phyloP scores from a whole-genome alignment of 2,797 vertebrate genomes.

The Pseudochirops cupreus region DNA sequence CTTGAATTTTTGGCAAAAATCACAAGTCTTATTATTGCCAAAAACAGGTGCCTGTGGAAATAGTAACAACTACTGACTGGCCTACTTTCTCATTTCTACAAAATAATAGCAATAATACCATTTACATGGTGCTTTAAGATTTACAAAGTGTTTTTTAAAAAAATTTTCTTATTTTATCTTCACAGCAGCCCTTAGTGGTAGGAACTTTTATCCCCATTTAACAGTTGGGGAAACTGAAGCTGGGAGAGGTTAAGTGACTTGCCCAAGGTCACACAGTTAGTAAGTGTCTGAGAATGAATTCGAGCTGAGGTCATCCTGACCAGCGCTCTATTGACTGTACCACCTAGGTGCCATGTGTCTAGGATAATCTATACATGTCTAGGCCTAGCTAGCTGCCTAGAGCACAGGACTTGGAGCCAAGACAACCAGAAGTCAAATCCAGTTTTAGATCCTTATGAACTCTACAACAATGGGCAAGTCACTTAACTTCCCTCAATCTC shows the following conservation, averaged over 20 bases:
- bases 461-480: neutral
- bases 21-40: neutral
- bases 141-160: neutral
- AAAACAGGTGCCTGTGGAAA: neutral
- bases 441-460: neutral
- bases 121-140: neutral
- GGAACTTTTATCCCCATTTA: neutral
- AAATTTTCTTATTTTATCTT: neutral
- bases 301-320: neutral
- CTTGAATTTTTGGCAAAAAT: neutral
- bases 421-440: neutral
- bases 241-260: neutral
- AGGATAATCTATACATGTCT: neutral
- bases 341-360: neutral
- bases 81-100: neutral
- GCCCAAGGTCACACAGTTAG: neutral
- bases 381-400: neutral
- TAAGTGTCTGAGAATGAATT: neutral
- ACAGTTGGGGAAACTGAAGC: neutral
- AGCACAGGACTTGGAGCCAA: neutral
- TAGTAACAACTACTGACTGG: neutral
- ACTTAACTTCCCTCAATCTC: neutral
- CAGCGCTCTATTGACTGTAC: neutral
- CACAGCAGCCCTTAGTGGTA: neutral
- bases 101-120: neutral